phyloP scores from a whole-genome alignment of 2,797 vertebrate species.

The Phoeniculus purpureus region DNA sequence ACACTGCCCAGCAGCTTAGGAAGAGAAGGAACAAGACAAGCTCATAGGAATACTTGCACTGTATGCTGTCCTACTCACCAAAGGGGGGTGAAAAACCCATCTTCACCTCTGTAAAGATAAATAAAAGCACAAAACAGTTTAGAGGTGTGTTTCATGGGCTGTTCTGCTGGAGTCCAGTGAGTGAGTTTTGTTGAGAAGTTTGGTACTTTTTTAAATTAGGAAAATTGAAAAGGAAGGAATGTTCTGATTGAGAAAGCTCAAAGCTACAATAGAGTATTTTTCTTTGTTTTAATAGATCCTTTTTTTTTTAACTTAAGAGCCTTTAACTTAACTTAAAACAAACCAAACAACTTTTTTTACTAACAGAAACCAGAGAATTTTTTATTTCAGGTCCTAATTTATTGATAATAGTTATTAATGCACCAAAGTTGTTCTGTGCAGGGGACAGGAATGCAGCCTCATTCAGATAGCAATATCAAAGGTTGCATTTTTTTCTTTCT shows the following conservation, averaged over 20 bases:
- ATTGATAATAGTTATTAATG: not conserved
- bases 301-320: not conserved
- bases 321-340: not conserved
- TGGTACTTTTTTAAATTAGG: not conserved
- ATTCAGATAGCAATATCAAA: not conserved
- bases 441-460: not conserved
- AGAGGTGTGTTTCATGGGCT: not conserved
- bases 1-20: not conserved
- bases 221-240: not conserved
- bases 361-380: not conserved
- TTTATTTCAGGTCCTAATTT: not conserved
- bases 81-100: not conserved
- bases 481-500: not conserved
- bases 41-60: rapidly evolving
- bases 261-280: not conserved
- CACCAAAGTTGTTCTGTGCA: rapidly evolving
- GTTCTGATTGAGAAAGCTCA: not conserved
- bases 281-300: not conserved
- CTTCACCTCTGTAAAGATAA: not conserved
- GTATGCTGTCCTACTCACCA: not conserved
- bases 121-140: not conserved
- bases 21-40: not conserved
- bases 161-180: not conserved
- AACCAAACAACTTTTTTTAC: not conserved
- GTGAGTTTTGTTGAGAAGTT: not conserved